Base-by-base conservation (phyloP, 2,113 vertebrate genomes). In the Uria aalge region DNA sequence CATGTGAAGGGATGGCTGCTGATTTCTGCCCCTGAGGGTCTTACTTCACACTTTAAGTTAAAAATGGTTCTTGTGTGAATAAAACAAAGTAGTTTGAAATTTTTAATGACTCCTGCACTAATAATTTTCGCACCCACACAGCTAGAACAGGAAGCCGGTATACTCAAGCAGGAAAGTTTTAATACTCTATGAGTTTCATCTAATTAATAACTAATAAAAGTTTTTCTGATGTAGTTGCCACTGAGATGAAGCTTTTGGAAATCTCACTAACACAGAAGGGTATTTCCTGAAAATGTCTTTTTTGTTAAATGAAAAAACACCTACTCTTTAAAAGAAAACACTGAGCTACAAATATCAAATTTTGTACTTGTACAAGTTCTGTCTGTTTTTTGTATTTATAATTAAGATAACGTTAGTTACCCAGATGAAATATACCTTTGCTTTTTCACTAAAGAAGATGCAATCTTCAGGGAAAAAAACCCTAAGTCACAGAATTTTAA, bases 311-410 rank as follows among this genome's bases (percentile, higher is more conserved):
- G 5, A 38, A 88, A 73, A 73, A 23, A 22, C 27, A 48, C 15
- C 18, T 30, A 27, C 3, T 10, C 6, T 55, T 43, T 36, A 45
- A 60, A 95, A 84, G 12, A 79, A 85, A 72, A 79, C 22, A 3
- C 45, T 80, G 48, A 74, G 3, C 30, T 75, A 27, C 11, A 75
- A 88, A 92, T 32, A 3, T 0, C 11, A 41, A 27, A 21, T 62
- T 68, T 64, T 40, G 50, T 36, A 47, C 21, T 63, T 21, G 16
- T 0, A 3, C 4, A 47, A 72, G 24, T 56, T 85, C 12, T 0
- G 0, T 13, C 29, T 68, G 34, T 0, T 27, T 78, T 90, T 72
- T 63, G 1, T 55, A 50, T 60, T 80, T 56, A 32, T 43, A 85
- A 71, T 36, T 41, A 55, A 32, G 64, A 13, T 12, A 72, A 47